Conservation (phyloP, 2,888 invertebrate genomes). For the Spilarctia lutea region DNA sequence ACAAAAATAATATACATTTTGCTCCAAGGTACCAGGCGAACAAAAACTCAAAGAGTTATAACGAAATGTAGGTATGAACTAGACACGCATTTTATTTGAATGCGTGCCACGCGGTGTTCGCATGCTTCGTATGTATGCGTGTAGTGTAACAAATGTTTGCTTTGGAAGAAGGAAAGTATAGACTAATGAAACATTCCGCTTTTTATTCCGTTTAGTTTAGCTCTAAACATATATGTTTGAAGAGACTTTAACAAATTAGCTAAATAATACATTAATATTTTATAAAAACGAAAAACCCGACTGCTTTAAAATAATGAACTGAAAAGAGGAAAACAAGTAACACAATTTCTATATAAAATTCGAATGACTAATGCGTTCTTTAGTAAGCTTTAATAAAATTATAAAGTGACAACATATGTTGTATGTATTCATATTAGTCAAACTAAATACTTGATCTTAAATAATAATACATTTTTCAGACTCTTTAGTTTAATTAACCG, state of each 20-base stretch:
- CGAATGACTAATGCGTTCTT: too few relatives aligned
- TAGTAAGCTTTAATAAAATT: too few relatives aligned
- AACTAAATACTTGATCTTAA: too few relatives aligned
- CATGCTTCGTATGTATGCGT: conserved; percentile 27
- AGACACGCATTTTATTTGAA: conserved; percentile 40
- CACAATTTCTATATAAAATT: too few relatives aligned
- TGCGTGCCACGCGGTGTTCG: conserved; percentile 38
- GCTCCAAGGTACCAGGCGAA: conserved; percentile 38
- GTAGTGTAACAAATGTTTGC: conserved; percentile 17
- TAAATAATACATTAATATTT: background rate
- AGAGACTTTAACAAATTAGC: background rate
- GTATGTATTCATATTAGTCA: too few relatives aligned
- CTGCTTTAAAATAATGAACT: too few relatives aligned
- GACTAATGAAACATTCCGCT: background rate
- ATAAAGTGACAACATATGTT: too few relatives aligned
- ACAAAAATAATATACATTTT: conserved; percentile 18
- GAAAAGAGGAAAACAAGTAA: too few relatives aligned
- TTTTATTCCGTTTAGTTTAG: background rate
- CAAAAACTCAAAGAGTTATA: conserved; percentile 32
- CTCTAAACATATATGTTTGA: background rate
- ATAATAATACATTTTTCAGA: too few relatives aligned
- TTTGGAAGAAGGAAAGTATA: conserved; percentile 40
- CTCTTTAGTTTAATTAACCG: too few relatives aligned
- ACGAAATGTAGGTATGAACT: conserved; percentile 37
- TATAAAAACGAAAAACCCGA: too few relatives aligned